These are phyloP conservation scores for Anagyrus pseudococci DNA, from an alignment of 2,888 invertebrate genomes.

Conservation along the genomic window DNA sequence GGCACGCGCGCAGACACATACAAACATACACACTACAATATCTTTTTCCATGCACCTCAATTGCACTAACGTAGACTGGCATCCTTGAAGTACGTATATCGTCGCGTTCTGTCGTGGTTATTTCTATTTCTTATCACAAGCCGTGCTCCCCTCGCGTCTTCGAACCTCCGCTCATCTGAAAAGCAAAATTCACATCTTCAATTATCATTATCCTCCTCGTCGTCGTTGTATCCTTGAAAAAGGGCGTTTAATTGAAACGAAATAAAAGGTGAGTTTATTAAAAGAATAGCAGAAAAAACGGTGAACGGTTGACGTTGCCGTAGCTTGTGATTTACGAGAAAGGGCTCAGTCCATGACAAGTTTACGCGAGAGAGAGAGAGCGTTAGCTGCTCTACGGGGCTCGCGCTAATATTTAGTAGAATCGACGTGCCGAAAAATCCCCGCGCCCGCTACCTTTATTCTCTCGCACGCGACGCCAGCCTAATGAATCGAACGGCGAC, in stretches of 20 bases:
- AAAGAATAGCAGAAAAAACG: too few relatives aligned
- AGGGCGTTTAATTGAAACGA: background rate
- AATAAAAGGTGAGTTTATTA: background rate
- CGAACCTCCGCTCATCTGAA: conserved; percentile 45
- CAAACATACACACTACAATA: conserved; percentile 25
- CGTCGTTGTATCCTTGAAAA: too few relatives aligned
- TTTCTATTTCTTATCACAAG: conserved; percentile 59
- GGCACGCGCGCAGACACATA: conserved; percentile 21
- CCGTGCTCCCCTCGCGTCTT: conserved; percentile 48
- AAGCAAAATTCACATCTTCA: conserved; percentile 35
- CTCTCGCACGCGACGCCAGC: too few relatives aligned
- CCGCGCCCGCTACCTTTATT: background rate
- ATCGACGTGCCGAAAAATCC: conserved; percentile 35
- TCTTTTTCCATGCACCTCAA: conserved; percentile 40
- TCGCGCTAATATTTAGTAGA: conserved; percentile 47
- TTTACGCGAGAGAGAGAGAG: too few relatives aligned
- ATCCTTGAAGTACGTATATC: conserved; percentile 54
- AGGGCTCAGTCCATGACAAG: too few relatives aligned
- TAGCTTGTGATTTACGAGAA: too few relatives aligned
- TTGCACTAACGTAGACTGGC: conserved; percentile 48
- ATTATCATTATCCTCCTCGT: too few relatives aligned
- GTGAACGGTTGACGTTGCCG: conserved; percentile 49
- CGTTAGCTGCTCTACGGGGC: conserved; percentile 23
- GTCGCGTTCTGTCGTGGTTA: conserved; percentile 55
- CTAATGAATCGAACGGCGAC: too few relatives aligned